Evolutionary conservation across 2,113 vertebrate species (phyloP), one percentile per base, ranked within the genome.

Genomic region (Chaetodon trifascialis): DNA sequence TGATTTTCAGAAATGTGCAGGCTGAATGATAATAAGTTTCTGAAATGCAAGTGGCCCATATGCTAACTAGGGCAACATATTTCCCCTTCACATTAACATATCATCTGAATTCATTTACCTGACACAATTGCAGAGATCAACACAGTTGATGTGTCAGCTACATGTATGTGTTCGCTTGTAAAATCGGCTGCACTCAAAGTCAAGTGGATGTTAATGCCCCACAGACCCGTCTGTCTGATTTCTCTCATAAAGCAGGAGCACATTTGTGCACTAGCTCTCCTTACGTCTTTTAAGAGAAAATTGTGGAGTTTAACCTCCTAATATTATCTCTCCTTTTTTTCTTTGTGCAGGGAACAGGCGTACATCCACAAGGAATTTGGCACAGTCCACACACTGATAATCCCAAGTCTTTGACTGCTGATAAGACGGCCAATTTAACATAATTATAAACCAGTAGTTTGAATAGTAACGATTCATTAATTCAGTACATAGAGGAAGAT

Each of bases 401-500:
- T 95, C 92, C 94, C 78, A 81, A 92, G 94, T 94, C 94, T 95
- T 94, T 94, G 93, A 93, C 92, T 85, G 87, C 93, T 91, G 95
- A 96, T 96, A 95, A 95, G 94, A 92, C 88, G 79, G 88, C 86
- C 93, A 95, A 95, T 96, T 96, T 96, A 95, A 93, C 91, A 94
- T 95, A 94, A 95, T 96, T 95, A 95, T 94, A 94, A 95, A 94
- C 91, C 89, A 89, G 88, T 90, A 91, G 91, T 91, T 90, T 93
- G 89, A 94, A 94, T 93, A 90, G 94, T 92, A 90, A 87, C 86
- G 93, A 95, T 94, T 94, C 93, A 93, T 94, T 93, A 94, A 92
- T 93, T 91, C 93, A 89, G 84, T 77, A 89, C 92, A 90, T 89
- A 89, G 80, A 93, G 91, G 89, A 82, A 90, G 93, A 94, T 90